Evolutionary conservation across 1,140 invertebrate genomes (phyloP).

Genomic region (Saccostrea echinata): DNA sequence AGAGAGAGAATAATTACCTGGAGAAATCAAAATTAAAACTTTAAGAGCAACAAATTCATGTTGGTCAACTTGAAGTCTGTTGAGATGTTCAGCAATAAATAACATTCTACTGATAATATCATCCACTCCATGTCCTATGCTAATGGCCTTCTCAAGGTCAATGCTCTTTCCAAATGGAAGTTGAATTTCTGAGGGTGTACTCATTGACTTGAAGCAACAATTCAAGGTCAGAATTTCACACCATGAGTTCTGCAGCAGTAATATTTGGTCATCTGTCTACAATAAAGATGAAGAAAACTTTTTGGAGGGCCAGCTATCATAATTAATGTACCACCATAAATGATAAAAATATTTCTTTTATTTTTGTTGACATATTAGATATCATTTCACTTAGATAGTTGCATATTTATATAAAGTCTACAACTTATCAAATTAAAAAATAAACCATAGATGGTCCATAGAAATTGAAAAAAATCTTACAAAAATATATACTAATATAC

Average conservation of each 20-base stretch:
- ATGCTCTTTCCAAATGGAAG: slow-evolving; percentile 86
- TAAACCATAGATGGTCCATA: no score
- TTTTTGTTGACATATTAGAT: not conserved
- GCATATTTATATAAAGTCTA: no score
- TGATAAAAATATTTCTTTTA: not conserved
- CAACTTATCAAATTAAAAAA: no score
- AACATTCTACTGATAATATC: slow-evolving; percentile 91
- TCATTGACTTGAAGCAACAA: slow-evolving; percentile 77
- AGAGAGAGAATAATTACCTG: slow-evolving; percentile 87
- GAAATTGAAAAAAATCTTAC: no score
- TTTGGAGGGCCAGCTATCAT: not conserved
- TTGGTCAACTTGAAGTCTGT: slow-evolving; percentile 93
- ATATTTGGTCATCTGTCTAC: slow-evolving; percentile 97
- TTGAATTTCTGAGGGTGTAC: slow-evolving; percentile 81
- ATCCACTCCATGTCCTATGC: slow-evolving; percentile 81
- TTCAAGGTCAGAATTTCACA: slow-evolving; percentile 94
- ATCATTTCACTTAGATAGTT: no score
- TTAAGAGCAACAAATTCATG: slow-evolving; percentile 99
- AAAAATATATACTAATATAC: no score
- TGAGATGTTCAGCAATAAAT: slow-evolving; percentile 94
- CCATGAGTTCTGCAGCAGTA: slow-evolving; percentile 97
- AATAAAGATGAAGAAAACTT: slow-evolving; percentile 64
- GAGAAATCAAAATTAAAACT: slow-evolving; percentile 93
- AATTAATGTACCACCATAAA: not conserved
- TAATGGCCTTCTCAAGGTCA: slow-evolving; percentile 87